Base-by-base conservation (phyloP, 2,113 vertebrate genomes). In the Brachionichthys hirsutus region DNA sequence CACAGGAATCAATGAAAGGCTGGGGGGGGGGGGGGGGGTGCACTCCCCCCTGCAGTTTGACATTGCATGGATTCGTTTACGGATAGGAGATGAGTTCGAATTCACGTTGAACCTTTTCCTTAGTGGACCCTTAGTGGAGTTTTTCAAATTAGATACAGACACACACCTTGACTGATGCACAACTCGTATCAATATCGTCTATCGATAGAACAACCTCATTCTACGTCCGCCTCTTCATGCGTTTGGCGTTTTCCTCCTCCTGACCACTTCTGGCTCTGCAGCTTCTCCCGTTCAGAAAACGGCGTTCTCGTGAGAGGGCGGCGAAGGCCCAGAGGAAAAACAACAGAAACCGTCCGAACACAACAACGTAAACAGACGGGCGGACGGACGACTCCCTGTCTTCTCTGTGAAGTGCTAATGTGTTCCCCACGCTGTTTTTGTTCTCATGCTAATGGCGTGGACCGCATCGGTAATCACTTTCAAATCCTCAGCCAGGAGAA, bases 381-480 rank as follows among this genome's bases (percentile, higher is more conserved):
- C 77, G 75, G 80, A 75, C 83, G 78, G 80, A 75, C 83, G 78
- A 78, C 75, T 80, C 83, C 81, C 59, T 55, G 83, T 78, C 79
- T 71, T 80, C 83, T 86, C 84, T 90, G 85, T 89, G 87, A 90
- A 89, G 87, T 90, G 89, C 83, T 89, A 90, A 91, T 89, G 84
- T 75, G 73, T 87, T 87, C 81, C 80, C 81, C 67, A 51, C 72
- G 70, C 85, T 83, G 84, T 75, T 86, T 91, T 90, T 89, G 84
- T 89, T 89, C 85, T 88, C 83, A 90, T 91, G 89, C 84, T 88
- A 89, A 89, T 89, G 79, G 84, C 82, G 83, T 87, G 87, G 87
- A 85, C 87, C 71, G 66, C 82, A 88, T 89, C 72, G 73, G 89
- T 87, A 87, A 88, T 89, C 82, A 86, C 83, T 87, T 89, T 89